phyloP scores from a whole-genome alignment of 2,888 invertebrate genomes.

The Leuctra nigra region DNA sequence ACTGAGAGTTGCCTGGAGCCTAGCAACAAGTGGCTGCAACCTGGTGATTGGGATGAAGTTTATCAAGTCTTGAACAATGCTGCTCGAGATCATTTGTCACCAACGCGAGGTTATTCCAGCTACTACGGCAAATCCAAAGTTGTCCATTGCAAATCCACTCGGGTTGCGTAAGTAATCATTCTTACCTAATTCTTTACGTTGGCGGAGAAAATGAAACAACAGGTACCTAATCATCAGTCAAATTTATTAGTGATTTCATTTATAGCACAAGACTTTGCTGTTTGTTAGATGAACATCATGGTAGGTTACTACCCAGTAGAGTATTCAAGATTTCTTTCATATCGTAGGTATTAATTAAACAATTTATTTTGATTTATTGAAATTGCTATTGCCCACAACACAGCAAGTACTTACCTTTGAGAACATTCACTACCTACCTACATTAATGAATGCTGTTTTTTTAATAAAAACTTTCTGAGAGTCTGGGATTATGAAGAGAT shows the following conservation, averaged over 20 bases:
- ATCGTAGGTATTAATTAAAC: background rate
- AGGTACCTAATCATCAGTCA: too few relatives aligned
- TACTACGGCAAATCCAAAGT: background rate
- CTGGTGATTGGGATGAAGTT: background rate
- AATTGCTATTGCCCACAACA: background rate
- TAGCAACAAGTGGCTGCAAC: slow-evolving; percentile 8
- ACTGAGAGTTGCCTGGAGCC: background rate
- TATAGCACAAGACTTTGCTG: too few relatives aligned
- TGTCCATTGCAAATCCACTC: background rate
- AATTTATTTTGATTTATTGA: background rate
- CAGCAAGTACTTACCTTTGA: background rate
- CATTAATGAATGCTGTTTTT: too few relatives aligned
- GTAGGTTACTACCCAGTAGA: background rate
- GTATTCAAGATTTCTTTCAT: too few relatives aligned
- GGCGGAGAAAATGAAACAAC: too few relatives aligned
- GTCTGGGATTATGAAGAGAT: too few relatives aligned
- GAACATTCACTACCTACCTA: too few relatives aligned
- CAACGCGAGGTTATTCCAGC: background rate
- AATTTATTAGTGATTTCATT: too few relatives aligned
- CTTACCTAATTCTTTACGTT: background rate
- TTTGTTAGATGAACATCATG: too few relatives aligned
- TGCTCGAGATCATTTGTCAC: background rate
- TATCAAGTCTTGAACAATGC: background rate
- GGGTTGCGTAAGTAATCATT: background rate
- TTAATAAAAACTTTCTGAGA: too few relatives aligned